A percentile compares a stretch with the other conserved stretches of the same genome.
Conservation (phyloP, 2,797 vertebrate genomes). For the Coracias cyanogaster region DNA sequence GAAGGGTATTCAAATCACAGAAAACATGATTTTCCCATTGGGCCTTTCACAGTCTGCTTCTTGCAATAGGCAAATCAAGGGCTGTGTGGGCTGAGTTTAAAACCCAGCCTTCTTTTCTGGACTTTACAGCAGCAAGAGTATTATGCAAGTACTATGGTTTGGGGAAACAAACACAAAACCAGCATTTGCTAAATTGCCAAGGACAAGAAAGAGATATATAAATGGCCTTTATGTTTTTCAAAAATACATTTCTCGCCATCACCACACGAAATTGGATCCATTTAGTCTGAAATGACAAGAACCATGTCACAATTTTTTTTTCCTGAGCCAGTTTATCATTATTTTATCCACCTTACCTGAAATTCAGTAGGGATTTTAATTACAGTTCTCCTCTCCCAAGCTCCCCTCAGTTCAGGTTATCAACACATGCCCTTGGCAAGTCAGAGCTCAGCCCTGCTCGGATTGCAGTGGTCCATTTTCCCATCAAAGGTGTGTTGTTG, state of each 20-base stretch:
- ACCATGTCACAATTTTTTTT: neutral
- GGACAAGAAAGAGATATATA: neutral
- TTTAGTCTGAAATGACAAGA: neutral
- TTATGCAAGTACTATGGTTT: neutral
- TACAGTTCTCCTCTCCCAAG: neutral
- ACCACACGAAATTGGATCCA: neutral
- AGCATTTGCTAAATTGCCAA: neutral
- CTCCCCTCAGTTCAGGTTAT: neutral
- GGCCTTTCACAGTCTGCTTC: neutral
- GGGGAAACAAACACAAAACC: neutral
- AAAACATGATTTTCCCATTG: neutral
- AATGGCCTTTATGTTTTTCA: neutral
- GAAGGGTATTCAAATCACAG: neutral
- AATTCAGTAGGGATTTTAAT: neutral
- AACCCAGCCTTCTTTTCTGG: neutral
- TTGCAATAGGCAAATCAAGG: neutral
- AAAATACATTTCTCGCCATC: neutral
- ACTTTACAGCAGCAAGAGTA: neutral
- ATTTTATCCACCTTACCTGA: neutral
- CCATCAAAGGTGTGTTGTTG: neutral
- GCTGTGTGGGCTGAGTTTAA: neutral
- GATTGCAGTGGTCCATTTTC: neutral
- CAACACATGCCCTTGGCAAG: neutral
- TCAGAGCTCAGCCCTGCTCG: slow-evolving; percentile 3
- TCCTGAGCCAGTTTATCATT: neutral